These are phyloP conservation scores for Epinotia ramella DNA, from an alignment of 2,888 invertebrate species.

Conservation along the genomic window DNA sequence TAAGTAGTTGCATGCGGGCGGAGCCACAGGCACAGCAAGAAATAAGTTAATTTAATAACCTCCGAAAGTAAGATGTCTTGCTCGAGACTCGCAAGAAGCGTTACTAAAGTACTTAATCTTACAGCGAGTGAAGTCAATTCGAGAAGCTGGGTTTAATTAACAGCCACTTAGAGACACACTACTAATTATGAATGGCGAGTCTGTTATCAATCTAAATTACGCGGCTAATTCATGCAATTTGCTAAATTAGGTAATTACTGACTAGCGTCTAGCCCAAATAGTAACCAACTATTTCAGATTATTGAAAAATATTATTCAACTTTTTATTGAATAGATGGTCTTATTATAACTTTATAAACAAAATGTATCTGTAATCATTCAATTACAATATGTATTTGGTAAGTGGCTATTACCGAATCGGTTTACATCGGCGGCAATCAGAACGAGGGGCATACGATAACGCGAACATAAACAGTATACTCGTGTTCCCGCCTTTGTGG, in stretches of 20 bases:
- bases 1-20: not conserved
- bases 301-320: not conserved
- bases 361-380: not conserved
- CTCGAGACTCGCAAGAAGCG: not conserved
- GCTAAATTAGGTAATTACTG: constrained; percentile 23
- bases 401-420: constrained; percentile 59
- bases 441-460: constrained; percentile 69
- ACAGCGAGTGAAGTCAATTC: constrained; percentile 15
- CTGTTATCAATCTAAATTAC: constrained; percentile 34
- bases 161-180: constrained; percentile 24
- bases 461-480: constrained; percentile 59
- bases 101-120: constrained; percentile 8
- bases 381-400: constrained; percentile 22
- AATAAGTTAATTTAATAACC: constrained; percentile 1
- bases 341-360: not conserved
- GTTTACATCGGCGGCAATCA: constrained; percentile 62
- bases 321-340: not conserved
- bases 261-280: not conserved
- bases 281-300: not conserved
- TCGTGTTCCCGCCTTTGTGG: constrained; percentile 50
- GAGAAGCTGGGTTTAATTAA: constrained; percentile 32
- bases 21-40: not conserved
- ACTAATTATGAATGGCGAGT: constrained; percentile 12
- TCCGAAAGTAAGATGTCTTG: not conserved
- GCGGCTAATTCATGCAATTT: constrained; percentile 15